A percentile compares a stretch with the other conserved stretches of the same genome.
These are phyloP conservation scores for Synanthedon vespiformis DNA, from an alignment of 2,888 invertebrate species.

Conservation along the genomic window DNA sequence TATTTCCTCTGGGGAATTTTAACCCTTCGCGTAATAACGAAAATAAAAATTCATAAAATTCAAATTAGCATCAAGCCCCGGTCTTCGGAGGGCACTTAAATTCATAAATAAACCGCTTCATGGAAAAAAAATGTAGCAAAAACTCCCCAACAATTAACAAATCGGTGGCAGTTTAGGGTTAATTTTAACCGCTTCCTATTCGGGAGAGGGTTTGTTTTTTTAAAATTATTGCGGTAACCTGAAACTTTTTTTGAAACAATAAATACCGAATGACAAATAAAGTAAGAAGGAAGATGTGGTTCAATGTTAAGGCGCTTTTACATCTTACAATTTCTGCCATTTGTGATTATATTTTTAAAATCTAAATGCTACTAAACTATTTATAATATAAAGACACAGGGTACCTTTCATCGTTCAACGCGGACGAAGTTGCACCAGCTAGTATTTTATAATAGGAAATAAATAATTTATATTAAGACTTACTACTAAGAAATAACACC, in stretches of 20 bases:
- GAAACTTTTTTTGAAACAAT: constrained; percentile 45
- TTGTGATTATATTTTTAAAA: not conserved
- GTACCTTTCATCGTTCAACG: no score
- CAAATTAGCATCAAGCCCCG: constrained; percentile 59
- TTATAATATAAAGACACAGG: no score
- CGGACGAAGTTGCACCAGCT: no score
- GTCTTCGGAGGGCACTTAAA: constrained; percentile 55
- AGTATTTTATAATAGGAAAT: no score
- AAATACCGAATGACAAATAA: constrained; percentile 45
- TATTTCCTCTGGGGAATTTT: constrained; percentile 23
- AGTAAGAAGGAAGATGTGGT: constrained; percentile 13
- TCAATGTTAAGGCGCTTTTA: constrained; percentile 8
- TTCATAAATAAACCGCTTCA: constrained; percentile 58
- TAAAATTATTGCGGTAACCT: constrained; percentile 40
- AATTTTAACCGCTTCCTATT: constrained; percentile 55
- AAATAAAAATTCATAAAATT: constrained; percentile 64
- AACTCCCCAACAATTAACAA: constrained; percentile 64
- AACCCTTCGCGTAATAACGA: constrained; percentile 36
- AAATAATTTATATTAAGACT: no score
- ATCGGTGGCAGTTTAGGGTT: constrained; percentile 57
- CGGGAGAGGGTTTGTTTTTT: constrained; percentile 26
- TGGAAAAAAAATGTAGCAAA: constrained; percentile 40
- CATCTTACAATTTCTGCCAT: constrained; percentile 2
- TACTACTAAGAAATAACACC: no score
- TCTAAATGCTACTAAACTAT: no score